Percentiles rank a stretch among this genome's conserved stretches.
Conservation (phyloP, 2,888 invertebrate species). For the Synanthedon vespiformis region DNA sequence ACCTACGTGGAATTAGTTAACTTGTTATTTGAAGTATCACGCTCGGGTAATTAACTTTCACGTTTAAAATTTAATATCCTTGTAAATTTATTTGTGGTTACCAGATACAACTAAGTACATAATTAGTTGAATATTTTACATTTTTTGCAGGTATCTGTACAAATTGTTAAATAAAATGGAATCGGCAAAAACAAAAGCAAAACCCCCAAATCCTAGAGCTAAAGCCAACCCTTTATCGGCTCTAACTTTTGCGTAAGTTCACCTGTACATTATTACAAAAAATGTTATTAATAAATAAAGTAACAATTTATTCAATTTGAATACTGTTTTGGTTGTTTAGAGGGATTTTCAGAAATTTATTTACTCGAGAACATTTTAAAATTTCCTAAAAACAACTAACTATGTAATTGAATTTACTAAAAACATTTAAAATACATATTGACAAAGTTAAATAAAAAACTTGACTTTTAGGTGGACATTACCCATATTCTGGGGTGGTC, state of each 20-base stretch:
- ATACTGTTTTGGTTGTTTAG: no score
- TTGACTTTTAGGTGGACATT: slow-evolving; percentile 77
- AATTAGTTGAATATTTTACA: background rate
- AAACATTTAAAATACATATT: background rate
- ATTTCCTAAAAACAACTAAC: background rate
- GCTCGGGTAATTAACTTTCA: no score
- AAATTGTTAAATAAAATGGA: slow-evolving; percentile 45
- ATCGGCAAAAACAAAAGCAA: slow-evolving; percentile 62
- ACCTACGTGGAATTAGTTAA: no score
- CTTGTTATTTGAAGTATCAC: no score
- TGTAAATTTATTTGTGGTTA: no score
- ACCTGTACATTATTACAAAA: no score
- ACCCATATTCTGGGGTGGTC: slow-evolving; percentile 82
- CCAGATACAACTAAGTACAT: no score
- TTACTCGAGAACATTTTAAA: background rate
- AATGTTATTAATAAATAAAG: no score
- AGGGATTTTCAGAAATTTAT: background rate
- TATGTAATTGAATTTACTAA: background rate
- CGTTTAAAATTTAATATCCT: no score
- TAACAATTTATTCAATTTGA: no score
- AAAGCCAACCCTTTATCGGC: slow-evolving; percentile 75
- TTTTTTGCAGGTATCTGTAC: background rate
- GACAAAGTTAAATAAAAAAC: background rate
- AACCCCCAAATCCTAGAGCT: slow-evolving; percentile 74
- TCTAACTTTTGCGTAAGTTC: slow-evolving; percentile 76